A percentile compares a stretch with the other conserved stretches of the same genome.
phyloP scores from a whole-genome alignment of 2,113 vertebrate genomes.

The Labeo catla region DNA sequence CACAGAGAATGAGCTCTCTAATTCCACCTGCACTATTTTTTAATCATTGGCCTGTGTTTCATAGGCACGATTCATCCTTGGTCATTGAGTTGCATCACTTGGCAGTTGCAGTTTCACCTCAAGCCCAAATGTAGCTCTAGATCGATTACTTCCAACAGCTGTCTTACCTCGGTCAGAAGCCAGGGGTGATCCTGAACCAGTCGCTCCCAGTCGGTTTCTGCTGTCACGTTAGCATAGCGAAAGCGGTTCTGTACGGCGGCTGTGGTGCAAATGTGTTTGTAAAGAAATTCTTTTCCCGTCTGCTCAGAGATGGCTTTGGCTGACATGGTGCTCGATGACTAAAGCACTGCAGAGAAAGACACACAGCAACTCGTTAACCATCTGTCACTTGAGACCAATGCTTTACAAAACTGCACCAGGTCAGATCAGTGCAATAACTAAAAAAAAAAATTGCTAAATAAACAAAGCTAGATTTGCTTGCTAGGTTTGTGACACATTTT shows the following conservation, averaged over 20 bases:
- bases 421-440: neutral
- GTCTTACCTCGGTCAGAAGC: slow-evolving; percentile 89
- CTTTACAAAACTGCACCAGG: neutral
- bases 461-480: too few species aligned
- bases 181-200: slow-evolving; percentile 92
- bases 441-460: neutral
- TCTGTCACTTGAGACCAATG: neutral
- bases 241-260: slow-evolving; percentile 94
- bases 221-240: slow-evolving; percentile 85
- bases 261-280: slow-evolving; percentile 89
- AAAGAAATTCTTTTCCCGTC: slow-evolving; percentile 94
- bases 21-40: neutral
- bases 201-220: slow-evolving; percentile 87
- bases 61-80: neutral
- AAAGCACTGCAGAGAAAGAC: slow-evolving; percentile 9
- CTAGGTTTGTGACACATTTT: too few species aligned
- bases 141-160: neutral
- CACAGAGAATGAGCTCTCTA: neutral
- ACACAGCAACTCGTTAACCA: neutral
- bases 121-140: neutral
- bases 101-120: neutral
- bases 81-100: neutral
- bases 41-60: neutral
- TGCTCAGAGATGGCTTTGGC: slow-evolving; percentile 97
- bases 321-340: slow-evolving; percentile 81